Evolutionary conservation across 1,140 invertebrate genomes (phyloP), one percentile per base, ranked within the genome.

Genomic region (Bursaphelenchus mucronatus): DNA sequence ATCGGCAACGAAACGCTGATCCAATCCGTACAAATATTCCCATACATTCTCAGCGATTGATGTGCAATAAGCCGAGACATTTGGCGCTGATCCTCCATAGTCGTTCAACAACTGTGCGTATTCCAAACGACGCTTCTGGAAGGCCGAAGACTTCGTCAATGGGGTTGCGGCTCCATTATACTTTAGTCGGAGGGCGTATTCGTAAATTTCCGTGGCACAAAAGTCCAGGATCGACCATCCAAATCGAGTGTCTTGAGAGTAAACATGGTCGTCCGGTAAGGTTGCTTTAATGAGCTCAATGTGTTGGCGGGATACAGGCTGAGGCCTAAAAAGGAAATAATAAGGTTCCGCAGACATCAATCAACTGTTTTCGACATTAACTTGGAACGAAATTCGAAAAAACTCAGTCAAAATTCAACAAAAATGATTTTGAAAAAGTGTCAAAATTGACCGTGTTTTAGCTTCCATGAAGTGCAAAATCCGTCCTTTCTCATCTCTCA

Each of bases 191-290:
- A 61, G 17, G 5, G 71, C 65, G 50, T 61, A 74, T 10, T 74
- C 71, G 13, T 51, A 74, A 30, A 74, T 75, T 56, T 74, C 71
- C 8, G 71, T 74, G 8, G 71, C 71, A 17, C 69, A 62, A 54
- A 66, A 76, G 49, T 74, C 74, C 17, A 76, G 44, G 30, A 74
- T 45, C 15, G 71, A 74, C 71, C 71, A 74, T 0, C 71, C 71
- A 55, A 69, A 76, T 50, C 59, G 55, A 17, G 71, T 76, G 15
- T 44, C 39, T 39, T 54, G 49, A 9, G 67, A 63, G 41, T 69
- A 40, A 15, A 53, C 17, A 30, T 63, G 41, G 49, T 76, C 71
- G 53, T 74, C 71, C 7, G 71, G 71, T 10, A 74, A 17, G 40
- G 62, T 69, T n/a, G 71, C 71, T 39, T 64, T 76, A 19, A 74